These are phyloP conservation scores for Babylonia areolata DNA, from an alignment of 1,140 invertebrate genomes.

Conservation along the genomic window DNA sequence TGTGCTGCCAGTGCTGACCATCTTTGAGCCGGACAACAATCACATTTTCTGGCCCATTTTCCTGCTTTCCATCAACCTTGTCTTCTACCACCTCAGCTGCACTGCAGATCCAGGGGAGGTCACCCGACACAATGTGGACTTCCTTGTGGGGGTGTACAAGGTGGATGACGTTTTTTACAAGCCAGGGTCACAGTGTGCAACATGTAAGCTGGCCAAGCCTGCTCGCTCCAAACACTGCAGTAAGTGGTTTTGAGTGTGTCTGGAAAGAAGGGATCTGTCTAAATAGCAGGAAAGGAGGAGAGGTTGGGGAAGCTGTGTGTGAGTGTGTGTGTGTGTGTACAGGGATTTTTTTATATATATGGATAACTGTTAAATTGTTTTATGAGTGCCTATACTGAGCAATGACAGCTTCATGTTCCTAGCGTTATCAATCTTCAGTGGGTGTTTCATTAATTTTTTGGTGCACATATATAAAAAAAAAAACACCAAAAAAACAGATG, in stretches of 20 bases:
- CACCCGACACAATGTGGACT: constrained; percentile 53
- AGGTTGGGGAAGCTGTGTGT: too few relatives aligned
- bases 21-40: constrained; percentile 62
- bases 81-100: constrained; percentile 62
- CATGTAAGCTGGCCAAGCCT: constrained; percentile 67
- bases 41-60: constrained; percentile 62
- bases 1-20: constrained; percentile 65
- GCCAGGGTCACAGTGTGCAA: constrained; percentile 54
- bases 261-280: not conserved
- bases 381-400: too few relatives aligned
- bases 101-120: constrained; percentile 64
- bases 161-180: constrained; percentile 64
- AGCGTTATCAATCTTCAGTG: too few relatives aligned
- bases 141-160: constrained; percentile 56
- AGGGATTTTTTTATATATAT: too few relatives aligned
- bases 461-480: too few relatives aligned
- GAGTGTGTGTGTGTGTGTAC: too few relatives aligned
- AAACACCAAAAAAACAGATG: too few relatives aligned
- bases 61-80: constrained; percentile 54
- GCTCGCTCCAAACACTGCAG: constrained; percentile 72
- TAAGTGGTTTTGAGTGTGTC: constrained; percentile 53
- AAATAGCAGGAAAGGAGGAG: too few relatives aligned
- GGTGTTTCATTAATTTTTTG: too few relatives aligned
- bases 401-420: too few relatives aligned
- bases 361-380: too few relatives aligned